Conservation (phyloP, 2,113 vertebrate species). For the Eretmochelys imbricata region DNA sequence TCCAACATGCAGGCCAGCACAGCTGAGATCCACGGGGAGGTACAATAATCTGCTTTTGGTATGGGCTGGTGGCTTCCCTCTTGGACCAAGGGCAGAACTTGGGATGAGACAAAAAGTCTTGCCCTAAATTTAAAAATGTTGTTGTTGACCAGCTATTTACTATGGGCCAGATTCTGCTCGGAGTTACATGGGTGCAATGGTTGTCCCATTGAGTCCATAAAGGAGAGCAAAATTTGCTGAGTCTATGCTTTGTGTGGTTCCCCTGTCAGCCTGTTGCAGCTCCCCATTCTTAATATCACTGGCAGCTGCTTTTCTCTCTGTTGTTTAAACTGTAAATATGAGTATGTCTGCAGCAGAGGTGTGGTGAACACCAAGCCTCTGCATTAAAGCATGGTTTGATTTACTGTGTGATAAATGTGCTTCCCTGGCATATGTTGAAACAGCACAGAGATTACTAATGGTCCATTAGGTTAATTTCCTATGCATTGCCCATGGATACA, state of each 20-base stretch:
- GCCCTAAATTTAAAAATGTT: neutral
- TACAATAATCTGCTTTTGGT: neutral
- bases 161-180: neutral
- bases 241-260: neutral
- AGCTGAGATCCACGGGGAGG: neutral
- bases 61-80: neutral
- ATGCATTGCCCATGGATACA: neutral
- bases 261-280: neutral
- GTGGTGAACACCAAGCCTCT: neutral
- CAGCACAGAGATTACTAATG: neutral
- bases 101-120: neutral
- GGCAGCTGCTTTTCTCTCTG: neutral
- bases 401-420: neutral
- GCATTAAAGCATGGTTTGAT: neutral
- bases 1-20: neutral
- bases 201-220: neutral
- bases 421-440: neutral
- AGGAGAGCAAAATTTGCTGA: neutral
- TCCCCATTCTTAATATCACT: neutral
- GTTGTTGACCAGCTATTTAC: neutral
- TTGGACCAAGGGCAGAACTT: neutral
- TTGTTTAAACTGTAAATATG: neutral
- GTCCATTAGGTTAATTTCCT: neutral
- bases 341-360: neutral
- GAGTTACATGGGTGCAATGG: neutral